Percentiles rank a stretch among this genome's conserved stretches.
phyloP scores from a whole-genome alignment of 2,113 vertebrate genomes.

The Siniperca knerii region DNA sequence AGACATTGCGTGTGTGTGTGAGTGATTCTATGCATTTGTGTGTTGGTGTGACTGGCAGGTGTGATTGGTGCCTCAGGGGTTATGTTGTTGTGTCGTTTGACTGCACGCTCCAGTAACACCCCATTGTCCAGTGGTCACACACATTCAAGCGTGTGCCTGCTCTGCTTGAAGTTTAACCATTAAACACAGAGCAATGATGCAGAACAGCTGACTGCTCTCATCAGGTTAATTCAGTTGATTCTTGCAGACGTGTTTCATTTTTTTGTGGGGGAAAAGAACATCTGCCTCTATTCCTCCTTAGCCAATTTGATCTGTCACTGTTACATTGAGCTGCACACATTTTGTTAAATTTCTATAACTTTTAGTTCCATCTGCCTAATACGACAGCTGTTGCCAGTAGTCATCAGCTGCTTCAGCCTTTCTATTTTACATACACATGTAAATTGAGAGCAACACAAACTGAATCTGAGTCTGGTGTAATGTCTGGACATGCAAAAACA shows the following conservation, averaged over 20 bases:
- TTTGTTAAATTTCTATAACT: neutral
- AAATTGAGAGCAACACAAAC: neutral
- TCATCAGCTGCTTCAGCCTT: neutral
- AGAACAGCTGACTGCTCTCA: slow-evolving; percentile 60
- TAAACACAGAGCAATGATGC: slow-evolving; percentile 51
- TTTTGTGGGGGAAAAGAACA: neutral
- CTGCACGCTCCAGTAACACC: slow-evolving; percentile 62
- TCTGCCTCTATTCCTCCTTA: slow-evolving; percentile 7
- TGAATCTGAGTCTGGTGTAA: neutral
- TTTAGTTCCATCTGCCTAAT: neutral
- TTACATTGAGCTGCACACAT: neutral
- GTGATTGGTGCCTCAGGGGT: slow-evolving; percentile 53
- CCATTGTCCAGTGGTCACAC: slow-evolving; percentile 50
- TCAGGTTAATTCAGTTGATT: slow-evolving; percentile 38
- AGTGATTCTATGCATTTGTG: slow-evolving; percentile 23
- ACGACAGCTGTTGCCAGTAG: neutral
- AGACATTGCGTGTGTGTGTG: neutral
- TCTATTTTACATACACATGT: neutral
- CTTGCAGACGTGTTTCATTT: slow-evolving; percentile 1
- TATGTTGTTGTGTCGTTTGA: slow-evolving; percentile 51
- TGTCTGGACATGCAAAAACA: neutral
- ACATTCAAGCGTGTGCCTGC: slow-evolving; percentile 21
- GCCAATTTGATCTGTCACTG: neutral
- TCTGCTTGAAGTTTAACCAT: slow-evolving; percentile 59
- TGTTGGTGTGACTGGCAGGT: slow-evolving; percentile 59